phyloP scores from a whole-genome alignment of 2,113 vertebrate species.

The human (Homo sapiens) region DNA sequence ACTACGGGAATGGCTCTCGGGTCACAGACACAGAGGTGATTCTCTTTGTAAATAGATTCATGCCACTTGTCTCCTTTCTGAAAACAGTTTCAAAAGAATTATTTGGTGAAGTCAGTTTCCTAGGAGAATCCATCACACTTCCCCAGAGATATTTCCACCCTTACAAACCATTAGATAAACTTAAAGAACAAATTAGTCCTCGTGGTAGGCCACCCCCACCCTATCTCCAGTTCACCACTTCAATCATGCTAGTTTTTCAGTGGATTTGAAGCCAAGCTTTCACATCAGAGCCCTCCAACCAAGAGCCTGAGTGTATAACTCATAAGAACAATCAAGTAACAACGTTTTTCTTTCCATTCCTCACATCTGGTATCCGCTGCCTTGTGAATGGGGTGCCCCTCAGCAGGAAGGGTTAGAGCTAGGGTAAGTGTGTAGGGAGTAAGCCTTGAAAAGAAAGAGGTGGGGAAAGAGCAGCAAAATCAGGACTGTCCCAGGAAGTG shows the following conservation, averaged over 20 bases:
- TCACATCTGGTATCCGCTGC: slow-evolving; percentile 2
- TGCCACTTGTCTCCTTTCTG: slow-evolving; percentile 54
- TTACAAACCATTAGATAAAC: slow-evolving; percentile 76
- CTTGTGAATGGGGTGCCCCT: not conserved
- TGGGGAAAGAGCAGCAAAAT: not conserved
- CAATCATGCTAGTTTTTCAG: not conserved
- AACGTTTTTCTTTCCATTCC: not conserved
- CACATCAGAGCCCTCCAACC: not conserved
- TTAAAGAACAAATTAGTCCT: slow-evolving; percentile 75
- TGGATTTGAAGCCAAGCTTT: slow-evolving; percentile 28
- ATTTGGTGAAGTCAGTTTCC: slow-evolving; percentile 71
- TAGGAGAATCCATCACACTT: slow-evolving; percentile 74
- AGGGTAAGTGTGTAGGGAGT: not conserved
- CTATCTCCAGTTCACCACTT: not conserved
- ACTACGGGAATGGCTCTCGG: not conserved
- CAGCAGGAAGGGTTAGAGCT: not conserved
- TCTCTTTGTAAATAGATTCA: slow-evolving; percentile 51
- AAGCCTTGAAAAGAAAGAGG: not conserved
- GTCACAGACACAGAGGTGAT: not conserved
- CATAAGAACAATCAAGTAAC: not conserved
- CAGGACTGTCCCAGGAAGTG: not conserved
- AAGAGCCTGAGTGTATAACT: not conserved
- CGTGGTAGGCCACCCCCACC: not conserved
- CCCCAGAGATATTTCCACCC: slow-evolving; percentile 42
- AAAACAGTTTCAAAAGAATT: slow-evolving; percentile 64